These are phyloP conservation scores for Acronicta leporina DNA, from an alignment of 2,888 invertebrate genomes.

Conservation along the genomic window DNA sequence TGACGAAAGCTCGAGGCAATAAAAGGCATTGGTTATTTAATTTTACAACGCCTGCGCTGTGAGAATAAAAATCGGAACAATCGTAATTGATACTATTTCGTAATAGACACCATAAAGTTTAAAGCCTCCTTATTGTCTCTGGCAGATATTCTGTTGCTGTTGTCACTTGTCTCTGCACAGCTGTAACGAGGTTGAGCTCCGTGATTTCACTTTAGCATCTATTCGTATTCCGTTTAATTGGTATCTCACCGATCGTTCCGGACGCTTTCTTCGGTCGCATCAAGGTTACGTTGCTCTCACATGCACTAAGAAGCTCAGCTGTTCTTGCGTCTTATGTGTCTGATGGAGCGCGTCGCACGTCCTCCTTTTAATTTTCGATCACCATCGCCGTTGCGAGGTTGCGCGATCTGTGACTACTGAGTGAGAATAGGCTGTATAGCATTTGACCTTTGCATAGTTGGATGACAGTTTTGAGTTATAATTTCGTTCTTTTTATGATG, in stretches of 20 bases:
- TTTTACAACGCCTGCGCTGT: constrained; percentile 30
- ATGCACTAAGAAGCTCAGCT: constrained; percentile 60
- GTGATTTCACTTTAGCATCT: constrained; percentile 71
- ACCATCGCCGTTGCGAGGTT: no score
- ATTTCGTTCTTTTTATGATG: no score
- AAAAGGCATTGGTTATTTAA: constrained; percentile 45
- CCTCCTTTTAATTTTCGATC: constrained; percentile 72
- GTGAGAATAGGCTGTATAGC: constrained; percentile 18
- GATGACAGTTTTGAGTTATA: no score
- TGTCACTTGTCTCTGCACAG: constrained; percentile 20
- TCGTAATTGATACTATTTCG: constrained; percentile 29
- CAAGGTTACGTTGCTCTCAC: constrained; percentile 82
- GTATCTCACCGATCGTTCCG: constrained; percentile 71
- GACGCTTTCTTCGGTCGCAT: constrained; percentile 82
- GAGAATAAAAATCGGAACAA: constrained; percentile 28
- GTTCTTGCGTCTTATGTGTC: constrained; percentile 55
- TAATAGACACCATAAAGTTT: background rate
- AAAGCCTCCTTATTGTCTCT: background rate
- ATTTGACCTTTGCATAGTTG: constrained; percentile 6
- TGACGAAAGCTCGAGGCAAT: constrained; percentile 37
- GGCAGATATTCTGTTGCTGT: background rate
- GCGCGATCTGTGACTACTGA: background rate
- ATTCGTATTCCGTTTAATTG: constrained; percentile 76
- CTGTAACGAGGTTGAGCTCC: constrained; percentile 53
- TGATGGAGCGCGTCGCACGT: constrained; percentile 65